Evolutionary conservation across 2,113 vertebrate species (phyloP).

Genomic region (Labrus mixtus): DNA sequence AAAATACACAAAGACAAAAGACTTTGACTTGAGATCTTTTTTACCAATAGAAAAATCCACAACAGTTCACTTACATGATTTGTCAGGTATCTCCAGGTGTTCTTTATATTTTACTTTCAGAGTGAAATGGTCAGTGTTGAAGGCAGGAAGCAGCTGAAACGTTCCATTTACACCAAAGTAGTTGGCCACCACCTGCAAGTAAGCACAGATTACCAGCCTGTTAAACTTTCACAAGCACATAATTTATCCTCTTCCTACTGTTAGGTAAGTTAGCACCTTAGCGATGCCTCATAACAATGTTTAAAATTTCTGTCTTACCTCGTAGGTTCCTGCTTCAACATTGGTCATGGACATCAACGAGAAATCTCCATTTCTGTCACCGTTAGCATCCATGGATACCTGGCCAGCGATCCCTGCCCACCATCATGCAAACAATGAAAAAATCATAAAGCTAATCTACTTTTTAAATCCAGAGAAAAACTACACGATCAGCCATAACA

Average conservation of each 20-base stretch:
- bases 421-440: slow-evolving; percentile 77
- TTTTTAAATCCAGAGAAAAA: not conserved
- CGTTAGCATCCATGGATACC: slow-evolving; percentile 94
- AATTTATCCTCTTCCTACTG: no score
- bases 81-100: slow-evolving; percentile 82
- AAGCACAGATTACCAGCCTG: no score
- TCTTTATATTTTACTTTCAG: slow-evolving; percentile 78
- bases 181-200: slow-evolving; percentile 90
- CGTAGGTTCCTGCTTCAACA: slow-evolving; percentile 89
- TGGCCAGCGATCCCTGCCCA: slow-evolving; percentile 94
- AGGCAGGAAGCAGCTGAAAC: slow-evolving; percentile 88
- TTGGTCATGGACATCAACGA: slow-evolving; percentile 95
- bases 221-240: not conserved
- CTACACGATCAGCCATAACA: no score
- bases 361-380: slow-evolving; percentile 95
- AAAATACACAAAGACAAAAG: no score
- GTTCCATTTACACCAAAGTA: slow-evolving; percentile 91
- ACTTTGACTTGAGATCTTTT: no score
- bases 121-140: slow-evolving; percentile 84
- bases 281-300: no score
- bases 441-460: slow-evolving; percentile 77
- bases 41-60: no score
- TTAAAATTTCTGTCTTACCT: slow-evolving; percentile 84
- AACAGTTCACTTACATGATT: slow-evolving; percentile 96
- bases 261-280: no score